Evolutionary conservation across 2,888 invertebrate genomes (phyloP).

Genomic region (Drosophila mimetica): DNA sequence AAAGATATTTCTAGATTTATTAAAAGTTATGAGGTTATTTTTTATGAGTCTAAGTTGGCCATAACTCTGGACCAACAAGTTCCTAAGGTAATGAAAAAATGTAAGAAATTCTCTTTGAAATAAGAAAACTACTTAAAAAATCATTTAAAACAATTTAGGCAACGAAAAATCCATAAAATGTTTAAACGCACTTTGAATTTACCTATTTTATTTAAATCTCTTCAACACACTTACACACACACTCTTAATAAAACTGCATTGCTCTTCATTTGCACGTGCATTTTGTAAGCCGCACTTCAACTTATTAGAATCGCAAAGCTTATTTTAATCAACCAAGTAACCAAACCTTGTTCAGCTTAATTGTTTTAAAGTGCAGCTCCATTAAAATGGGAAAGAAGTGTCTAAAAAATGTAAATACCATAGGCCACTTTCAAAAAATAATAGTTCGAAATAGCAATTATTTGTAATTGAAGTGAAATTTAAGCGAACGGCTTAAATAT

Average conservation of each 20-base stretch:
- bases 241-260: conserved; percentile 2
- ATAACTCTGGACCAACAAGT: background rate
- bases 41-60: too few relatives aligned
- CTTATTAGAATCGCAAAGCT: background rate
- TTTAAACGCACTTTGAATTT: background rate
- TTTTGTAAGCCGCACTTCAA: background rate
- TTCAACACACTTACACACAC: background rate
- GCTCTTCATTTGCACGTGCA: conserved; percentile 13
- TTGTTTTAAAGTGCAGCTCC: background rate
- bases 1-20: too few relatives aligned
- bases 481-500: too few relatives aligned
- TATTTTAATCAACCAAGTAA: background rate
- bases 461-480: background rate
- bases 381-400: conserved; percentile 1
- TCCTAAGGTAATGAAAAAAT: too few relatives aligned
- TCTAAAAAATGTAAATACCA: background rate
- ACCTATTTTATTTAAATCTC: background rate
- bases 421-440: background rate
- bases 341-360: conserved; percentile 1
- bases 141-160: background rate
- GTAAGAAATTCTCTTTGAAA: too few relatives aligned
- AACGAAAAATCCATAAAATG: background rate
- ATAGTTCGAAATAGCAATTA: background rate
- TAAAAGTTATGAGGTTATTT: too few relatives aligned
- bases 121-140: background rate